Conservation (phyloP, 2,113 vertebrate species). For the Eudyptes chrysolophus region DNA sequence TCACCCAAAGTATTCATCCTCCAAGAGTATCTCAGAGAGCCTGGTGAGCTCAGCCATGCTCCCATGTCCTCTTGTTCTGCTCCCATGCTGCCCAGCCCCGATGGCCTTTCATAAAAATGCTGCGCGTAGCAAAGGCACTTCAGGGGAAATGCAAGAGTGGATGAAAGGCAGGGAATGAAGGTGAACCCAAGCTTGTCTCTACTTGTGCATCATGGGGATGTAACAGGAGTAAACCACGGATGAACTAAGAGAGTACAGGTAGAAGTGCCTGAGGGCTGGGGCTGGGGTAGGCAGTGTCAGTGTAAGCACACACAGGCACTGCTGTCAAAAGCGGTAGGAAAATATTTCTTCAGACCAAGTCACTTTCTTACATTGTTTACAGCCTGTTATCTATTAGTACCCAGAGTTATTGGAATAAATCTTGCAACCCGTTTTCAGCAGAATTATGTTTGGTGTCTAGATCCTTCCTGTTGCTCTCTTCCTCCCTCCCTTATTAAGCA, state of each 20-base stretch:
- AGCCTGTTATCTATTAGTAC: not conserved
- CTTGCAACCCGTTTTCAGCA: not conserved
- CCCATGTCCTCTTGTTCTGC: not conserved
- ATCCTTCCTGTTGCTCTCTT: not conserved
- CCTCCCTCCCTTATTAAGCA: not conserved
- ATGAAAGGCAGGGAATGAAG: not conserved
- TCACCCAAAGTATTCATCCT: not conserved
- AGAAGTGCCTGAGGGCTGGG: not conserved
- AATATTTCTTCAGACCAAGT: not conserved
- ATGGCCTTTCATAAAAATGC: not conserved
- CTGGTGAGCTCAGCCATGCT: not conserved
- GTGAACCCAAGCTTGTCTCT: not conserved
- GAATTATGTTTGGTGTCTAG: not conserved
- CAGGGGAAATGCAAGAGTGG: not conserved
- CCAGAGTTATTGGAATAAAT: not conserved
- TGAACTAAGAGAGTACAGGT: not conserved
- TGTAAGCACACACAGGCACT: not conserved
- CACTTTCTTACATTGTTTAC: not conserved
- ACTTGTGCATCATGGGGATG: no score
- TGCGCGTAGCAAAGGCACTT: fast-evolving
- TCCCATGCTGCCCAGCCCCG: not conserved
- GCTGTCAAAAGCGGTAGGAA: not conserved
- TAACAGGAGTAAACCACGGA: not conserved
- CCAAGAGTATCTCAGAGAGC: not conserved
- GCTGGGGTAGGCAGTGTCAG: not conserved